Base-by-base conservation (phyloP, 2,797 vertebrate genomes). In the Gymnothorax reevesii region DNA sequence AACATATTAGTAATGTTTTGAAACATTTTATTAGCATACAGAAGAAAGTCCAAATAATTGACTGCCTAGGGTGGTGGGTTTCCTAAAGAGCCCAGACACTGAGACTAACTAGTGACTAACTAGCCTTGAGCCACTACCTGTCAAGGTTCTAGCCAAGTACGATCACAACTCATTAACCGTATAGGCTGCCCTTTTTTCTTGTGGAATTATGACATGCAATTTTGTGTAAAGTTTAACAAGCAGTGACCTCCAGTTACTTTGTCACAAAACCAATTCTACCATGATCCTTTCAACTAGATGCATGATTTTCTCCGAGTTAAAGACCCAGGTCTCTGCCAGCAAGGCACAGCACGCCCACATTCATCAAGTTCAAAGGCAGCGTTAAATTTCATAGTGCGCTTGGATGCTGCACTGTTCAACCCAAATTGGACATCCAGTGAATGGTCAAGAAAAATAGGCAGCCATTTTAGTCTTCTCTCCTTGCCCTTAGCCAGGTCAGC, bases 401-500 rank as follows among this genome's bases (percentile, higher is more conserved):
- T 5, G 20, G 7, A 17, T 79, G 75, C 75, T 52, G 42, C 42
- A 17, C 75, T 54, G 42, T 49, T 52, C 75, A 42, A 20, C 27
- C 71, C 33, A 4, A 73, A 10, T 33, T 33, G 71, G 71, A 9
- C 5, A 9, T 33, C 27, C 27, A 73, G 27, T 17, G 42, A 66
- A 25, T 66, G 64, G 42, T 77, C 73, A 33, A 77, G 42, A 5
- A 77, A 49, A 42, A 49, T 77, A 77, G 20, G 42, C 1, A 42
- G 73, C 33, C 73, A 49, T 17, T 77, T 77, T 20, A 20, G 10
- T 49, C 77, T 55, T 80, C 77, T 80, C 52, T 54, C 52, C 82
- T 59, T 87, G 88, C 83, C 49, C 71, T 88, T 84, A 79, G 77
- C 77, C 59, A 62, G 27, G 22, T 57, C 79, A 66, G 79, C 13